Evolutionary conservation across 2,888 invertebrate genomes (phyloP).

Genomic region (Brenthis ino): DNA sequence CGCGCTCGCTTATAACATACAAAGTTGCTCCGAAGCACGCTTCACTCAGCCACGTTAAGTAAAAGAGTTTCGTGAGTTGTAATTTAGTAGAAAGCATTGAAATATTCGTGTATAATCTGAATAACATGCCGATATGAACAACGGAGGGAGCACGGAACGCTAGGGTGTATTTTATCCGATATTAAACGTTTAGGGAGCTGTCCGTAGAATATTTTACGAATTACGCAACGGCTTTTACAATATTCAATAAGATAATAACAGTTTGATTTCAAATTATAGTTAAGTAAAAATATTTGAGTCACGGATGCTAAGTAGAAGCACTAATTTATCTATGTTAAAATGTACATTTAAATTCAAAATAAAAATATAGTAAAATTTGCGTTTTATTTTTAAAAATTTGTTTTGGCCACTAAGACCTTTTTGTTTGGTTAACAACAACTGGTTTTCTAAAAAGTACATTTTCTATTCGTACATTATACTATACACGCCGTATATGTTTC

Average conservation of each 20-base stretch:
- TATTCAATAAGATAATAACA: constrained; percentile 72
- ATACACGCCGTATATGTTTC: constrained; percentile 41
- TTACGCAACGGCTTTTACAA: constrained; percentile 71
- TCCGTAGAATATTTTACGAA: constrained; percentile 76
- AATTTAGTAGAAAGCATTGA: constrained; percentile 83
- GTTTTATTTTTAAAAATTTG: not conserved
- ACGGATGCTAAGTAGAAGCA: not conserved
- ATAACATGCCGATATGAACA: constrained; percentile 83
- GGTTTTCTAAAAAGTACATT: constrained; percentile 11
- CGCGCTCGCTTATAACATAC: constrained; percentile 50
- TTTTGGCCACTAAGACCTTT: not conserved
- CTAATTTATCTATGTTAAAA: not conserved
- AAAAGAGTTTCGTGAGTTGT: constrained; percentile 78
- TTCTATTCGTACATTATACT: constrained; percentile 35
- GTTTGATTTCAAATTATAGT: constrained; percentile 36
- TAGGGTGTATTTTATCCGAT: constrained; percentile 80
- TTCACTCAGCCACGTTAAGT: constrained; percentile 66
- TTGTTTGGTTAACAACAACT: not conserved
- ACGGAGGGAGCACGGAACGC: constrained; percentile 74
- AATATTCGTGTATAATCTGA: constrained; percentile 83
- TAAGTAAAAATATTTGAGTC: not conserved
- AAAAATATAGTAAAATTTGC: not conserved
- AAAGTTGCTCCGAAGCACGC: constrained; percentile 47
- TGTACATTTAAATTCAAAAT: too few species aligned
- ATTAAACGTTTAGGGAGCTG: constrained; percentile 78